These are phyloP conservation scores for Phalacrocorax brasilianus DNA, from an alignment of 2,113 vertebrate species.

Conservation along the genomic window DNA sequence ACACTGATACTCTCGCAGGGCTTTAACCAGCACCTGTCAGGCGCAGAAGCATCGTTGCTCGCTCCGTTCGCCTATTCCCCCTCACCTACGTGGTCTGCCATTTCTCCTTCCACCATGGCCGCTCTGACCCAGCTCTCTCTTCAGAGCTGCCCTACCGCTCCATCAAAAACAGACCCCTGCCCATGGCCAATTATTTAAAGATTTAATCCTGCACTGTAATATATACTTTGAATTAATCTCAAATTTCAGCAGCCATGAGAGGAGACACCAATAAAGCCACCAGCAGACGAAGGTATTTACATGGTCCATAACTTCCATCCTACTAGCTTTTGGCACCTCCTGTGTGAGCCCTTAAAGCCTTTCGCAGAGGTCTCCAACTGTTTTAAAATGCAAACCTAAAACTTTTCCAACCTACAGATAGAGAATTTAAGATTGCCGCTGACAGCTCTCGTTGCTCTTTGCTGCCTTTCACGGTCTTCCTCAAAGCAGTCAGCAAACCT, in stretches of 20 bases:
- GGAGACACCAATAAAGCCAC: background rate
- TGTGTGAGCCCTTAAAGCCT: background rate
- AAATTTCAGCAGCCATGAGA: background rate
- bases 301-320: background rate
- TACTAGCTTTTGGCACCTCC: background rate
- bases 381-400: fast-evolving
- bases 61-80: background rate
- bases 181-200: background rate
- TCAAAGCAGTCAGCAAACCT: fast-evolving
- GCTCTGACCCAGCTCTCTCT: background rate
- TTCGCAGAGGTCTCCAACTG: background rate
- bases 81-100: background rate
- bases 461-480: background rate
- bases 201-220: background rate
- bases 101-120: background rate
- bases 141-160: background rate
- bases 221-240: background rate
- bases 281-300: background rate
- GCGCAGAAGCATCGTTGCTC: background rate
- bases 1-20: fast-evolving
- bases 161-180: background rate
- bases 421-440: background rate
- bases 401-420: fast-evolving
- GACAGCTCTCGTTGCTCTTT: background rate
- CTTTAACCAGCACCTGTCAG: fast-evolving